Evolutionary conservation across 2,113 vertebrate species (phyloP).

Genomic region (Rhipidura dahli): DNA sequence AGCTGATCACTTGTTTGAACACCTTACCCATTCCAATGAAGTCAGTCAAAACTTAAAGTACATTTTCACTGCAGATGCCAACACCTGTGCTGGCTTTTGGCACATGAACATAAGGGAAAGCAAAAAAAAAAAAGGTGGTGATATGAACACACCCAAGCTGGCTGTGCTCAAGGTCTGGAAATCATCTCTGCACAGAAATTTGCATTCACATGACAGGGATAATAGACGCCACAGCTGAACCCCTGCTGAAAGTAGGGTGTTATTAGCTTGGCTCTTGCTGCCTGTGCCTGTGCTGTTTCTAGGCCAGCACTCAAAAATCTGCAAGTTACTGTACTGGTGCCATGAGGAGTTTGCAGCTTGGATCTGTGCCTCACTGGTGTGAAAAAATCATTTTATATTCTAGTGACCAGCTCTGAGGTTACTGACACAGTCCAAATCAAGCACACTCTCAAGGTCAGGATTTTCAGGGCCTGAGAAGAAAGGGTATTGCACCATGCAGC

Average conservation of each 20-base stretch:
- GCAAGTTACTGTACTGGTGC: slow-evolving; percentile 8
- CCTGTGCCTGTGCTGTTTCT: slow-evolving; percentile 31
- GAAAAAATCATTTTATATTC: not conserved
- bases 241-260: slow-evolving; percentile 42
- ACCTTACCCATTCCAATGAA: not conserved
- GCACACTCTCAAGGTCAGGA: not conserved
- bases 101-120: not conserved
- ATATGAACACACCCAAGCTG: not conserved
- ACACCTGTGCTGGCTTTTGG: not conserved
- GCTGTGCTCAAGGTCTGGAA: slow-evolving; percentile 18
- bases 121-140: not conserved
- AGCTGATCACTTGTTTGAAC: not conserved
- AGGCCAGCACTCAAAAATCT: slow-evolving; percentile 33
- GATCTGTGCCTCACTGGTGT: not conserved
- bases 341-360: not conserved
- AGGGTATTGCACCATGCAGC: not conserved
- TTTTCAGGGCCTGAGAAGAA: not conserved
- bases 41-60: not conserved
- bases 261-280: slow-evolving; percentile 44
- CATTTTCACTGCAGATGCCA: not conserved
- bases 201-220: slow-evolving; percentile 48
- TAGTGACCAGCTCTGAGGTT: not conserved
- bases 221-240: slow-evolving; percentile 37
- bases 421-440: not conserved
- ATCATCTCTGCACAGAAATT: slow-evolving; percentile 26